phyloP scores from a whole-genome alignment of 2,113 vertebrate genomes.

The Pachyramphus minor region DNA sequence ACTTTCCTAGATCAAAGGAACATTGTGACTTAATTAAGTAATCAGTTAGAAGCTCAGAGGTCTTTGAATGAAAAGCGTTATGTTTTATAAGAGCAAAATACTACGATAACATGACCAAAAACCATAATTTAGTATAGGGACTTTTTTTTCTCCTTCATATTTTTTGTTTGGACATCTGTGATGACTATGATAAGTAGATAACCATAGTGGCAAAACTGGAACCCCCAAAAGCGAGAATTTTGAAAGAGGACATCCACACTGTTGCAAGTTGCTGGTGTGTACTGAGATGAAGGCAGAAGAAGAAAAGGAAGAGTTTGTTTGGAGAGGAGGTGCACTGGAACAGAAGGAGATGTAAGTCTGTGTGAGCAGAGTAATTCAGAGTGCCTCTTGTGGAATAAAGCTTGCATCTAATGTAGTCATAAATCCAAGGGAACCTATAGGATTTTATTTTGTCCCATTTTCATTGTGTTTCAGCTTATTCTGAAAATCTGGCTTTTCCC shows the following conservation, averaged over 20 bases:
- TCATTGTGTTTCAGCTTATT: not conserved
- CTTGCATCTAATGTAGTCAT: not conserved
- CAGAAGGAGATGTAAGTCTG: not conserved
- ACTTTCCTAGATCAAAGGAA: constrained; percentile 33
- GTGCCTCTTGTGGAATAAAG: not conserved
- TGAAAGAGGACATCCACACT: not conserved
- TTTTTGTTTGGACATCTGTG: not conserved
- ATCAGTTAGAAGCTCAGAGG: not conserved
- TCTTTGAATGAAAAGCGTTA: constrained; percentile 25
- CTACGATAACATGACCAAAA: not conserved
- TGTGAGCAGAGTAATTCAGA: not conserved
- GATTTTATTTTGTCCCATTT: not conserved
- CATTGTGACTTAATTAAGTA: constrained; percentile 19
- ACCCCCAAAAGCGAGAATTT: not conserved
- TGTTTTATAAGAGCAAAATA: not conserved
- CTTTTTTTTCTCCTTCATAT: not conserved
- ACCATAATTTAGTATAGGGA: not conserved
- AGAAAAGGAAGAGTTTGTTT: not conserved
- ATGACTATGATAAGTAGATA: not conserved
- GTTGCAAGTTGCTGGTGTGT: not conserved
- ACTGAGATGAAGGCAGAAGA: not conserved
- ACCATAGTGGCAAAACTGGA: not conserved
- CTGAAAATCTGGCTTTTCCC: not conserved
- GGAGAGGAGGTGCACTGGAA: not conserved
- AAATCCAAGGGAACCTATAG: not conserved